Conservation (phyloP, 2,888 invertebrate species). For the Chalcosyrphus nemorum region DNA sequence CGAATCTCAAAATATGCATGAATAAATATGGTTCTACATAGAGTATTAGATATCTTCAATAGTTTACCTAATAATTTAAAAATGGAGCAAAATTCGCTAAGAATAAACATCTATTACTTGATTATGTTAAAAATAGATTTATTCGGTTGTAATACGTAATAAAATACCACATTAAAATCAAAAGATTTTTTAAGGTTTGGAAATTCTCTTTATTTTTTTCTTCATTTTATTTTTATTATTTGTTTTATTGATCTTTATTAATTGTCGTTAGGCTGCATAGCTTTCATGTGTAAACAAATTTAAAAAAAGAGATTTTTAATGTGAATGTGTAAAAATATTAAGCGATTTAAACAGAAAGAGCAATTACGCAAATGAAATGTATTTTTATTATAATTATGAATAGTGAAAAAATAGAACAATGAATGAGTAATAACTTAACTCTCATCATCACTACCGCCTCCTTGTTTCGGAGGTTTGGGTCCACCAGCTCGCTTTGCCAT, state of each 20-base stretch:
- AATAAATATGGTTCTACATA: too few relatives aligned
- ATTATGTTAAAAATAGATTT: too few relatives aligned
- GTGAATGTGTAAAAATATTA: slow-evolving; percentile 49
- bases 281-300: slow-evolving; percentile 21
- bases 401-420: slow-evolving; percentile 17
- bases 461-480: slow-evolving; percentile 91
- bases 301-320: slow-evolving; percentile 34
- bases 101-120: too few relatives aligned
- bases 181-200: too few relatives aligned
- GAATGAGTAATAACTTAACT: slow-evolving; percentile 83
- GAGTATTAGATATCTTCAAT: too few relatives aligned
- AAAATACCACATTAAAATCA: too few relatives aligned
- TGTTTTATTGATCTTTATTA: slow-evolving; percentile 20
- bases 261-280: background rate
- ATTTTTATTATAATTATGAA: slow-evolving; percentile 30
- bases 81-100: too few relatives aligned
- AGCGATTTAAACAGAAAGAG: slow-evolving; percentile 29
- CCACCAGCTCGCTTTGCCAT: slow-evolving; percentile 99
- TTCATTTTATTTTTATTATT: slow-evolving; percentile 25
- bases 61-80: too few relatives aligned
- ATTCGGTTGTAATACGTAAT: too few relatives aligned
- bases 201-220: background rate
- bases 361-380: slow-evolving; percentile 52
- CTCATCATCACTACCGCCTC: slow-evolving; percentile 88
- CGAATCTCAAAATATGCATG: too few relatives aligned